These are phyloP conservation scores for Proterorhinus semilunaris DNA, from an alignment of 2,113 vertebrate genomes.

Conservation along the genomic window DNA sequence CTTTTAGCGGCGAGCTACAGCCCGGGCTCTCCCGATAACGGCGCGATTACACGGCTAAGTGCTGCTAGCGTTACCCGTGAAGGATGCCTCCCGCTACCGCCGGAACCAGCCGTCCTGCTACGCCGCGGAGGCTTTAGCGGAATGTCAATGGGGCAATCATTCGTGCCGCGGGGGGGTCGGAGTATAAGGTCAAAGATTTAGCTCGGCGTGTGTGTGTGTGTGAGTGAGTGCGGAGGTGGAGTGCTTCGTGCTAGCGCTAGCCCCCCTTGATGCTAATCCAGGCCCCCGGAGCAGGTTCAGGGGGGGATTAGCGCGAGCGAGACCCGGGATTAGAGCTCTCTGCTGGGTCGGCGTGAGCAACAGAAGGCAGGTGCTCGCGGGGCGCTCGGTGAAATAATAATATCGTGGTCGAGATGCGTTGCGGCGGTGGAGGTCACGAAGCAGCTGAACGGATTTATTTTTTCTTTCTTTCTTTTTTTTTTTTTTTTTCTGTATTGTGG, in stretches of 20 bases:
- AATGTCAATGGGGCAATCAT: conserved; percentile 45
- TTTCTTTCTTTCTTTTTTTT: not conserved
- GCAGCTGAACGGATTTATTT: not conserved
- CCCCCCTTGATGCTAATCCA: conserved; percentile 73
- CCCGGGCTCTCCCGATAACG: conserved; percentile 40
- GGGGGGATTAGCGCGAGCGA: conserved; percentile 72
- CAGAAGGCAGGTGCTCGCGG: conserved; percentile 72
- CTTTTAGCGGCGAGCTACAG: conserved; percentile 17
- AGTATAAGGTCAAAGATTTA: conserved; percentile 54
- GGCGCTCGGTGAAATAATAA: conserved; percentile 23
- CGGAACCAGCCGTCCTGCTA: conserved; percentile 14
- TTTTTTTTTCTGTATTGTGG: conserved; percentile 34
- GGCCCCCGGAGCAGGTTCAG: conserved; percentile 73
- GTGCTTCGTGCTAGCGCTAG: conserved; percentile 29
- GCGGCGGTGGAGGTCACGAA: not conserved
- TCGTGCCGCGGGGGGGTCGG: conserved; percentile 30
- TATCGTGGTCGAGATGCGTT: not conserved
- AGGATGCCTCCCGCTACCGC: conserved; percentile 5
- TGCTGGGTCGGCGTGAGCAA: conserved; percentile 68
- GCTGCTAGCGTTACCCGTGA: conserved; percentile 23
- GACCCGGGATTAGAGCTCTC: conserved; percentile 74
- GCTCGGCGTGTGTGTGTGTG: conserved; percentile 9
- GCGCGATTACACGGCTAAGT: conserved; percentile 48
- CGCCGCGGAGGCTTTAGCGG: conserved; percentile 30
- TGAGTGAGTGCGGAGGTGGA: conserved; percentile 28